phyloP scores from a whole-genome alignment of 92 coral and sea anemone species.

The Porites evermanni region DNA sequence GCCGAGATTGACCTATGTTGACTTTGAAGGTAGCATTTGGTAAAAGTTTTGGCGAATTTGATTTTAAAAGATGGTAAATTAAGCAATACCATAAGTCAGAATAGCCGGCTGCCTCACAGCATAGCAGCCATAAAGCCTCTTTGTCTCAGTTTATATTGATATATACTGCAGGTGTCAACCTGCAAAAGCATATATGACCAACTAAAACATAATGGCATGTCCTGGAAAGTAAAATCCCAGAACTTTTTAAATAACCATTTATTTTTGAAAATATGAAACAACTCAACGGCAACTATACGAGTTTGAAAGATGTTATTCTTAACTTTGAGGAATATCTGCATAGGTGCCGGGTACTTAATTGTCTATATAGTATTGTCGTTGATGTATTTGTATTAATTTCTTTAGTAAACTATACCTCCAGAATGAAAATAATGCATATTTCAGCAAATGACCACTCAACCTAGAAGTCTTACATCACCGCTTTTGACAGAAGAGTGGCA shows the following conservation, averaged over 20 bases:
- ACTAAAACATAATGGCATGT: background rate
- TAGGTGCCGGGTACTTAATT: background rate
- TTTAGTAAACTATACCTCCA: background rate
- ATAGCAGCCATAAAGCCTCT: background rate
- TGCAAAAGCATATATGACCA: background rate
- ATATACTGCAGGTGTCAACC: conserved; percentile 13
- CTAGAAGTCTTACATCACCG: conserved; percentile 52
- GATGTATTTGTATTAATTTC: conserved; percentile 6
- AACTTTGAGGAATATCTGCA: background rate
- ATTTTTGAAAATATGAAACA: no score
- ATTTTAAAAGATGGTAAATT: background rate
- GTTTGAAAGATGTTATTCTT: no score
- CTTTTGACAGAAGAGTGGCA: conserved; percentile 19
- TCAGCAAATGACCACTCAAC: conserved; percentile 23
- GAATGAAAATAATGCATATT: conserved; percentile 21
- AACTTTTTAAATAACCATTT: background rate
- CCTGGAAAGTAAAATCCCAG: background rate
- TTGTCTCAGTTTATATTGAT: conserved; percentile 7
- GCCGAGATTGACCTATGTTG: background rate
- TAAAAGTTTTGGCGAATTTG: background rate
- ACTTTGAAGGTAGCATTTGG: background rate
- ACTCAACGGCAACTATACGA: background rate
- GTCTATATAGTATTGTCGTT: background rate
- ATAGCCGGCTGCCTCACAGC: background rate
- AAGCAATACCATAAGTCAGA: background rate